A percentile compares a stretch with the other conserved stretches of the same genome.
Conservation (phyloP, 1,140 invertebrate genomes). For the Tribolium castaneum region DNA sequence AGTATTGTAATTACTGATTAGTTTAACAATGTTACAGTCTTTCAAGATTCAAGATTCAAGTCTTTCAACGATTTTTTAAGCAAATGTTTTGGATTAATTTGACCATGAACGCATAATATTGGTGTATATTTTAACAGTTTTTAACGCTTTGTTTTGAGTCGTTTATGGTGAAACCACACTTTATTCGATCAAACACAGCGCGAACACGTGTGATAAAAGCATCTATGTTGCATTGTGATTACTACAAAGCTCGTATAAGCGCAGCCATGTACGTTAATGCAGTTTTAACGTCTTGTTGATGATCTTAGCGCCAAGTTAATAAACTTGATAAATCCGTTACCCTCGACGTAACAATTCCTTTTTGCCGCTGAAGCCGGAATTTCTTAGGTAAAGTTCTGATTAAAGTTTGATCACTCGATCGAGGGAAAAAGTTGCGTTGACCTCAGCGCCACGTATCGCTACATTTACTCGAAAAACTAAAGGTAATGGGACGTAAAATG, state of each 20-base stretch:
- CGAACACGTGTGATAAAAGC: neutral
- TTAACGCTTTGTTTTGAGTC: no score
- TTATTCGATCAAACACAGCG: neutral
- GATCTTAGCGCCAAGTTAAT: neutral
- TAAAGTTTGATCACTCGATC: neutral
- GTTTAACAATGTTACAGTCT: no score
- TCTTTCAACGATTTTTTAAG: no score
- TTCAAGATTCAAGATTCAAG: no score
- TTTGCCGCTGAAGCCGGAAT: neutral
- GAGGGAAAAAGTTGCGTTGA: no score
- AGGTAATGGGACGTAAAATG: slow-evolving; percentile 20
- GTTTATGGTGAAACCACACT: no score
- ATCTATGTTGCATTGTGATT: neutral
- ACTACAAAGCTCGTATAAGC: slow-evolving; percentile 10
- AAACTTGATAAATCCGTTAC: slow-evolving; percentile 29
- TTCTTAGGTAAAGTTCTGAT: neutral
- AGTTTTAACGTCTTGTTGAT: slow-evolving; percentile 17
- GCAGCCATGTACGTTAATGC: neutral
- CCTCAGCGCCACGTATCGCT: neutral
- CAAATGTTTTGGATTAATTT: no score
- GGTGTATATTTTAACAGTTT: no score
- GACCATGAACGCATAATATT: no score
- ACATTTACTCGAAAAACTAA: slow-evolving; percentile 2
- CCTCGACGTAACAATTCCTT: slow-evolving; percentile 5
- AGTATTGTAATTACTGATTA: no score